phyloP scores from a whole-genome alignment of 2,113 vertebrate genomes.

The Nesospiza acunhae region DNA sequence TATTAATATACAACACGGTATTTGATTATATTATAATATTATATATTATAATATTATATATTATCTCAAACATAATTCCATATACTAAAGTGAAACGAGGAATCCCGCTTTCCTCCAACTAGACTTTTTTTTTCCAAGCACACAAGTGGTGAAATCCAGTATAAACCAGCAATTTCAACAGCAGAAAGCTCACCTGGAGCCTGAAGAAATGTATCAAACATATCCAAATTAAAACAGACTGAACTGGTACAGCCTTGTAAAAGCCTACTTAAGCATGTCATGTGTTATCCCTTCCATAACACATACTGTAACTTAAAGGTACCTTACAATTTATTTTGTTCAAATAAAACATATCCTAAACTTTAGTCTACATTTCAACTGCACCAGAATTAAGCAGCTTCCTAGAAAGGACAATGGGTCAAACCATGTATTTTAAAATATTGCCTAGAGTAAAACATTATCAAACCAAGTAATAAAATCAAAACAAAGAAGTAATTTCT shows the following conservation, averaged over 20 bases:
- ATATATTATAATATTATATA: neutral
- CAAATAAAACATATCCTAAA: neutral
- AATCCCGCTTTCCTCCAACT: neutral
- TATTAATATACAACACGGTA: neutral
- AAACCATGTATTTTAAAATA: neutral
- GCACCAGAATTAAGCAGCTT: neutral
- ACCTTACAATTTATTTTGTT: neutral
- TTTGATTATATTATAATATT: neutral
- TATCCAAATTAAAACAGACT: neutral
- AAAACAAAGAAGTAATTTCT: neutral
- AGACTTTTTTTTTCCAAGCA: neutral
- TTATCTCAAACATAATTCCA: neutral
- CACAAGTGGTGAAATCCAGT: neutral
- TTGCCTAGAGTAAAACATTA: neutral
- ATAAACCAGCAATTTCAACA: neutral
- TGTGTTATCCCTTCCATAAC: neutral
- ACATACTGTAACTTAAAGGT: neutral
- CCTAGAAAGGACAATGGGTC: neutral
- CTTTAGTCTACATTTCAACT: neutral
- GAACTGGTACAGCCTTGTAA: neutral
- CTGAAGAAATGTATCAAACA: neutral
- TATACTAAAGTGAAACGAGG: neutral
- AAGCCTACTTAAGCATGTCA: neutral
- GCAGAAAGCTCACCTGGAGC: neutral
- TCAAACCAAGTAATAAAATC: neutral